A percentile compares a stretch with the other conserved stretches of the same genome.
Conservation (phyloP, 2,888 invertebrate species). For the Theretra japonica region DNA sequence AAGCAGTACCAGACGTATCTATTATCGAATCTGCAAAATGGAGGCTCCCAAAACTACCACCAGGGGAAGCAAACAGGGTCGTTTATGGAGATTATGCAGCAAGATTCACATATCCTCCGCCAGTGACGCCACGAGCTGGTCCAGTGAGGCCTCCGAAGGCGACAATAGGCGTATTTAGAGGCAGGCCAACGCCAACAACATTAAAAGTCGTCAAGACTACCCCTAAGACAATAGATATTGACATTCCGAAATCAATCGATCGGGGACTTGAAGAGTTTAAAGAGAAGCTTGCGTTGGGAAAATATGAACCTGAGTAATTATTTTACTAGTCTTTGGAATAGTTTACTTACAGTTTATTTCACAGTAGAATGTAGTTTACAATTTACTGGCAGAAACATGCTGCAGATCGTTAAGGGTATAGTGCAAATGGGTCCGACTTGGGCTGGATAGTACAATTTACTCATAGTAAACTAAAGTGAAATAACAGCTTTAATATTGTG, state of each 20-base stretch:
- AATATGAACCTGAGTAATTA: constrained; percentile 46
- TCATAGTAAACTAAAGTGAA: too few species aligned
- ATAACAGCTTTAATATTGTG: too few species aligned
- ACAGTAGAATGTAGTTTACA: too few species aligned
- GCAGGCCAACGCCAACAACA: constrained; percentile 28
- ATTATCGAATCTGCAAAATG: constrained; percentile 33
- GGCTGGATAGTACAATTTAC: too few species aligned
- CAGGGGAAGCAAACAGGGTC: constrained; percentile 10
- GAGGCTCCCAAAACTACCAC: constrained; percentile 32
- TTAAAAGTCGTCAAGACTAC: constrained; percentile 23
- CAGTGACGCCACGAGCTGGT: constrained; percentile 42
- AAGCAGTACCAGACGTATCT: constrained; percentile 37
- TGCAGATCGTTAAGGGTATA: too few species aligned
- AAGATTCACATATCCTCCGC: constrained; percentile 39
- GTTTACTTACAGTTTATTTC: neutral
- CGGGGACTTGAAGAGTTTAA: constrained; percentile 43
- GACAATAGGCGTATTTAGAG: neutral
- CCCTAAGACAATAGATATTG: neutral
- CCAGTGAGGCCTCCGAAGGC: constrained; percentile 44
- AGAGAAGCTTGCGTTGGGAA: constrained; percentile 46
- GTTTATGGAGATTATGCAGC: constrained; percentile 26
- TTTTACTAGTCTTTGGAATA: neutral
- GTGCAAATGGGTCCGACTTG: too few species aligned
- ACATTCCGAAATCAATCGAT: constrained; percentile 17
- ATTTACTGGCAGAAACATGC: too few species aligned